Conservation (phyloP, 1,140 invertebrate genomes). For the Zophobas atratus region DNA sequence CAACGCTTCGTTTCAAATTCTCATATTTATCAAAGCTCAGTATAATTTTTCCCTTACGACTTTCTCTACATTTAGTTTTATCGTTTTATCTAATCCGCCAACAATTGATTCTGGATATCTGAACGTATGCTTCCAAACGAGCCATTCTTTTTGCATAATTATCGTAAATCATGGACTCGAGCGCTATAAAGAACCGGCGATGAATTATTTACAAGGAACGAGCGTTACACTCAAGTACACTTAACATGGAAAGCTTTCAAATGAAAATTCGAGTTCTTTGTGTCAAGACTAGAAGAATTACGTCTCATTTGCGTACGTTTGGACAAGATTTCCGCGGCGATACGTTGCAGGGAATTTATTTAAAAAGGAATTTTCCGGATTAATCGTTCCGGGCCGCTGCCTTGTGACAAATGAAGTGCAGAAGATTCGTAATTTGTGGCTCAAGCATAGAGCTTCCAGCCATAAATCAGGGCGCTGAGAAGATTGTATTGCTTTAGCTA, state of each 20-base stretch:
- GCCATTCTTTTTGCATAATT: too few species aligned
- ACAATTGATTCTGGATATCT: too few species aligned
- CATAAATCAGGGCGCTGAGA: slow-evolving; percentile 19
- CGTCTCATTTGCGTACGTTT: slow-evolving; percentile 25
- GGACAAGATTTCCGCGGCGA: slow-evolving; percentile 11
- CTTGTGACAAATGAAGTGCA: slow-evolving; percentile 35
- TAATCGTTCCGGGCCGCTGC: slow-evolving; percentile 23
- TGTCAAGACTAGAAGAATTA: slow-evolving; percentile 14
- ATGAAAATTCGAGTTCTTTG: background rate
- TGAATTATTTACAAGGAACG: slow-evolving; percentile 10
- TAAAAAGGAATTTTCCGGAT: slow-evolving; percentile 37
- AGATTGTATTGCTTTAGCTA: background rate
- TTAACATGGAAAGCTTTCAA: background rate
- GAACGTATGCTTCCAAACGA: too few species aligned
- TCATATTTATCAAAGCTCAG: too few species aligned
- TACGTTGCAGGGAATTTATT: slow-evolving; percentile 29
- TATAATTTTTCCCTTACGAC: too few species aligned
- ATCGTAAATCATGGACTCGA: too few species aligned
- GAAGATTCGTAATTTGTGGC: slow-evolving; percentile 30
- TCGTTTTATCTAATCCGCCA: too few species aligned
- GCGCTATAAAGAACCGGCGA: too few species aligned
- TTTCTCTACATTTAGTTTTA: too few species aligned
- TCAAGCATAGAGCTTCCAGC: background rate
- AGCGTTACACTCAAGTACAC: slow-evolving; percentile 25
- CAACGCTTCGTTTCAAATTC: too few species aligned